These are phyloP conservation scores for Galago senegalensis DNA, from an alignment of 2,797 vertebrate genomes.

Conservation along the genomic window DNA sequence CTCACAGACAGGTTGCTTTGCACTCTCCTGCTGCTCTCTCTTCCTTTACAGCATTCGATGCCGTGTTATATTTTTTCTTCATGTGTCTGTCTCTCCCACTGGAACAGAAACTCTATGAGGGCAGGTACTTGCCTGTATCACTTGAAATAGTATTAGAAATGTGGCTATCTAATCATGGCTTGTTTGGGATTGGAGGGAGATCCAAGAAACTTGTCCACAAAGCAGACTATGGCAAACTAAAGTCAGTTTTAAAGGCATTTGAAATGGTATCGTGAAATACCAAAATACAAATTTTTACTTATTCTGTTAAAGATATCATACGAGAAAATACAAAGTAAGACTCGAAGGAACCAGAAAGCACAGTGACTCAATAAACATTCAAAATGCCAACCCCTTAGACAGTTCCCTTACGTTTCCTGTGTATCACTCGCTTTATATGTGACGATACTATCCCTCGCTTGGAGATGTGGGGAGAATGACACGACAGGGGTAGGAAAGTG, in stretches of 20 bases:
- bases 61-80: not conserved
- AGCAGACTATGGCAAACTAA: not conserved
- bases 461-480: not conserved
- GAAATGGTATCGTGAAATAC: not conserved
- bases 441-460: not conserved
- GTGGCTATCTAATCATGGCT: not conserved
- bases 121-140: not conserved
- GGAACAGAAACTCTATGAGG: not conserved
- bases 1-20: not conserved
- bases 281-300: not conserved
- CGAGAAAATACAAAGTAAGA: constrained; percentile 2
- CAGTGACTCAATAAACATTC: not conserved
- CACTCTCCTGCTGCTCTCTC: not conserved
- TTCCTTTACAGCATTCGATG: not conserved
- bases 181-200: not conserved
- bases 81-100: not conserved
- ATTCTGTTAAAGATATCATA: not conserved
- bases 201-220: not conserved
- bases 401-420: not conserved
- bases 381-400: not conserved
- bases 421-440: not conserved
- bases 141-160: not conserved
- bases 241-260: constrained; percentile 21
- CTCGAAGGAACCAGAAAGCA: not conserved
- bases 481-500: not conserved